phyloP scores from a whole-genome alignment of 2,888 invertebrate species.

The Xestia rhomboidea region DNA sequence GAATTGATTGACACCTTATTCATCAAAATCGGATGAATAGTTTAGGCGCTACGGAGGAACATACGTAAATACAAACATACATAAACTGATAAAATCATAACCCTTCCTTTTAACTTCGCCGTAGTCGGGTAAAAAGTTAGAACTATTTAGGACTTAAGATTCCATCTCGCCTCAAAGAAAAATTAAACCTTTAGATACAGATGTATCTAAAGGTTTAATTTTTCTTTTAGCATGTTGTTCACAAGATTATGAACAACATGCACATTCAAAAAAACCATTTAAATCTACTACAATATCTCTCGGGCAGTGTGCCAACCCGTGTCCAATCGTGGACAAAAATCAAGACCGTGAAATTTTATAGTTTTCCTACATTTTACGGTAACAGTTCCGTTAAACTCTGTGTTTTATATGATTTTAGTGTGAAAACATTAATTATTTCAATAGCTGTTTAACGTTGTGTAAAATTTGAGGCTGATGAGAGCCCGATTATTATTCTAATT shows the following conservation, averaged over 20 bases:
- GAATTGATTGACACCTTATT: too few species aligned
- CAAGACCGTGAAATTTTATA: slow-evolving; percentile 65
- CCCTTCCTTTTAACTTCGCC: too few species aligned
- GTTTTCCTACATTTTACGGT: slow-evolving; percentile 56
- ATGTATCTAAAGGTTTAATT: too few species aligned
- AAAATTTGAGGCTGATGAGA: slow-evolving; percentile 26
- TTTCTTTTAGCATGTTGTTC: too few species aligned
- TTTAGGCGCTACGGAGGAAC: too few species aligned
- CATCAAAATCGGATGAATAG: too few species aligned
- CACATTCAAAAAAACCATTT: neutral
- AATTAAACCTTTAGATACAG: neutral
- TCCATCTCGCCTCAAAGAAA: neutral
- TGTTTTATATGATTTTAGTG: slow-evolving; percentile 39
- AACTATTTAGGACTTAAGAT: too few species aligned
- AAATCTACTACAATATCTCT: slow-evolving; percentile 21
- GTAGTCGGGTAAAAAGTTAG: too few species aligned
- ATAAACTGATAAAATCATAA: too few species aligned
- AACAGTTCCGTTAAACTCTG: slow-evolving; percentile 35
- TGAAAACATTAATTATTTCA: slow-evolving; percentile 57
- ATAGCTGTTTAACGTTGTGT: slow-evolving; percentile 26
- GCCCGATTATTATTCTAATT: slow-evolving; percentile 23
- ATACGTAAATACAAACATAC: too few species aligned
- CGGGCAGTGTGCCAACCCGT: slow-evolving; percentile 61
- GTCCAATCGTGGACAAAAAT: slow-evolving; percentile 47
- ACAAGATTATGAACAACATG: too few species aligned